phyloP scores from a whole-genome alignment of 2,113 vertebrate species.

The Sturnira hondurensis region DNA sequence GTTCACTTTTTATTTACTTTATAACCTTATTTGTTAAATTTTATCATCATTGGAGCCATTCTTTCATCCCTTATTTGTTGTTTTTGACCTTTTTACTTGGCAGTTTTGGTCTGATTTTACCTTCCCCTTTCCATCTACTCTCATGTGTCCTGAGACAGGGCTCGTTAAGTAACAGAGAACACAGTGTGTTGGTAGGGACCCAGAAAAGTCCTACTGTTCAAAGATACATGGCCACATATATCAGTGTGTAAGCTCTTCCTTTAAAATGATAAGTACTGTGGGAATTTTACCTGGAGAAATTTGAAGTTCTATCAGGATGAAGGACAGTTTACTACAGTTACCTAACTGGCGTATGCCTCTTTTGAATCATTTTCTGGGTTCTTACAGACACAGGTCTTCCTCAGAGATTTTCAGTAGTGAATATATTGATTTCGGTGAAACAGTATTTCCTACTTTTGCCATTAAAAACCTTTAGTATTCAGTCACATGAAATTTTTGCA shows the following conservation, averaged over 20 bases:
- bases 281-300: slow-evolving; percentile 2
- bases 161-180: neutral
- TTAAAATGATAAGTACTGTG: neutral
- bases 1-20: neutral
- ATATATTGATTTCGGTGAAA: neutral
- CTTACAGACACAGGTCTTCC: neutral
- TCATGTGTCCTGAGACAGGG: neutral
- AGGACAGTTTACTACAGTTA: neutral
- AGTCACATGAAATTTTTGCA: neutral
- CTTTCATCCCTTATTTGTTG: neutral
- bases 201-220: neutral
- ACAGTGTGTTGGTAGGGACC: neutral
- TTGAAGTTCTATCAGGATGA: neutral
- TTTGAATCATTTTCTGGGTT: neutral
- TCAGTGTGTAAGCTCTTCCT: neutral
- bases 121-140: neutral
- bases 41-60: neutral
- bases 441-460: neutral
- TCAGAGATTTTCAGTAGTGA: slow-evolving; percentile 16
- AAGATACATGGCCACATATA: neutral
- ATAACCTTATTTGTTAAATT: neutral
- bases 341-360: neutral
- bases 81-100: neutral
- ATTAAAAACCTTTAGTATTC: neutral
- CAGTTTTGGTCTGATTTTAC: neutral